These are phyloP conservation scores for Drosophila testacea DNA, from an alignment of 2,888 invertebrate species.

Conservation along the genomic window DNA sequence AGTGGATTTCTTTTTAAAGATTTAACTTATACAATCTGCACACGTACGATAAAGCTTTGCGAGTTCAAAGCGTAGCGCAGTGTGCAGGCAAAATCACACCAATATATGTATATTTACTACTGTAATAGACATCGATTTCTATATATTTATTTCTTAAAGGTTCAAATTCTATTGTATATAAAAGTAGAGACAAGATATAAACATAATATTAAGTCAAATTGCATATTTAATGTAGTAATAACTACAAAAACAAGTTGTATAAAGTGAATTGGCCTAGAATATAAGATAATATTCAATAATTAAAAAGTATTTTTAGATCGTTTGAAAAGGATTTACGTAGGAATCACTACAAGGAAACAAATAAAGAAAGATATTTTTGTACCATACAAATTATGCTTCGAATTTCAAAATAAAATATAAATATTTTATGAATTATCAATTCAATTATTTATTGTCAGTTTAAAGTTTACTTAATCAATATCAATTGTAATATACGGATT, in stretches of 20 bases:
- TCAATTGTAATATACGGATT: conserved; percentile 60
- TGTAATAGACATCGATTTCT: background rate
- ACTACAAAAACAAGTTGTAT: conserved; percentile 36
- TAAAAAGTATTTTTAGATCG: conserved; percentile 39
- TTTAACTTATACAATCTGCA: conserved; percentile 2
- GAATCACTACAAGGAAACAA: conserved; percentile 18
- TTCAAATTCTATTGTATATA: conserved; percentile 42
- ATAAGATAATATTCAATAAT: conserved; percentile 31
- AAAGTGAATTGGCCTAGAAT: conserved; percentile 33
- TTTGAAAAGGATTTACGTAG: conserved; percentile 13
- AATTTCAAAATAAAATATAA: conserved; percentile 33
- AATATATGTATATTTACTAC: conserved; percentile 15
- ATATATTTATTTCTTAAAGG: conserved; percentile 2
- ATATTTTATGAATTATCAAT: conserved; percentile 17
- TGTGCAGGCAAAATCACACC: background rate
- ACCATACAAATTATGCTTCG: conserved; percentile 61
- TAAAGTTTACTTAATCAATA: conserved; percentile 39
- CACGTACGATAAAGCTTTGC: background rate
- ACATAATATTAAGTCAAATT: conserved; percentile 16
- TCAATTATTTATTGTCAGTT: conserved; percentile 32
- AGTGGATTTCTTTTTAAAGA: background rate
- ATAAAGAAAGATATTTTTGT: conserved; percentile 59
- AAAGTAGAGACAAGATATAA: conserved; percentile 13
- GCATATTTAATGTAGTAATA: conserved; percentile 21
- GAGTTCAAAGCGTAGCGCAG: conserved; percentile 10